A percentile compares a stretch with the other conserved stretches of the same genome.
Conservation (phyloP, 2,797 vertebrate species). For the Denticeps clupeoides region DNA sequence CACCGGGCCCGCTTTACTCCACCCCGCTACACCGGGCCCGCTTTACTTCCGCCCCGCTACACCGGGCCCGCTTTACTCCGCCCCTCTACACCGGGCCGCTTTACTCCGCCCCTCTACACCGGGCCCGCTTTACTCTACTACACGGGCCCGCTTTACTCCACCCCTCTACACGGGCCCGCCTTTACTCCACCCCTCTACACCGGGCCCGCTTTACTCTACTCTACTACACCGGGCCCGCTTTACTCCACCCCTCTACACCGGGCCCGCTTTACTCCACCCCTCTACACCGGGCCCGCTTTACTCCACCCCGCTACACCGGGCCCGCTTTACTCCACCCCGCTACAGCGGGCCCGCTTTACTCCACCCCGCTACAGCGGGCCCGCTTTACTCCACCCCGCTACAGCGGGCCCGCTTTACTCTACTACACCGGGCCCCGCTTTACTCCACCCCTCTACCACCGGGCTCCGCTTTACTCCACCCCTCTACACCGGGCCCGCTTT, state of each 20-base stretch:
- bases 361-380: constrained; percentile 84
- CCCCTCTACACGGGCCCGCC: constrained; percentile 54
- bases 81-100: too few species aligned
- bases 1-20: too few species aligned
- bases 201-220: constrained; percentile 98
- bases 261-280: constrained; percentile 78
- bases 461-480: constrained; percentile 97
- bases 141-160: too few species aligned
- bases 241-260: too few species aligned
- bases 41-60: too few species aligned
- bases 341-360: constrained; percentile 84
- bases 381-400: too few species aligned
- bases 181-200: constrained; percentile 83
- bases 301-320: too few species aligned
- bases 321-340: not conserved
- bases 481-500: not conserved
- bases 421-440: too few species aligned
- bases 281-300: constrained; percentile 98
- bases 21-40: constrained; percentile 88
- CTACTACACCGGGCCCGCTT: not conserved
- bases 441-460: constrained; percentile 49
- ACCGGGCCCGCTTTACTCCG: not conserved
- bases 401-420: not conserved
- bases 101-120: too few species aligned
- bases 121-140: not conserved